A percentile compares a stretch with the other conserved stretches of the same genome.
Evolutionary conservation across 2,797 vertebrate species (phyloP).

Genomic region (Gambusia yucatana): DNA sequence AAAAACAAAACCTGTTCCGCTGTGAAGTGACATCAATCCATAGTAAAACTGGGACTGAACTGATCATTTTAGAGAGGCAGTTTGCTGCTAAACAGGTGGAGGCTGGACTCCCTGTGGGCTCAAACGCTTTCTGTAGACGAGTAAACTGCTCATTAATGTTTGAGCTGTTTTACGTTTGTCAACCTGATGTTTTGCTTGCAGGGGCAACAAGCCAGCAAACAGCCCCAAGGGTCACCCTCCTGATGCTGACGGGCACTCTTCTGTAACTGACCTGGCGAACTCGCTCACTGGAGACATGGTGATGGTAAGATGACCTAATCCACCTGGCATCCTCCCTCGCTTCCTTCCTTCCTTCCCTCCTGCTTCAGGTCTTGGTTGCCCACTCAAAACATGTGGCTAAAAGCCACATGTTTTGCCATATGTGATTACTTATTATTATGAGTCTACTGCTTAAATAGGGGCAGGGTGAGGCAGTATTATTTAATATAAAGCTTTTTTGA

Average conservation of each 20-base stretch:
- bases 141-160: constrained; percentile 47
- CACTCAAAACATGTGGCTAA: too few species aligned
- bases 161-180: constrained; percentile 27
- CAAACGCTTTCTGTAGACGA: constrained; percentile 62
- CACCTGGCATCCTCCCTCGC: neutral
- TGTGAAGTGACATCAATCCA: constrained; percentile 66
- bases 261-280: constrained; percentile 96
- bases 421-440: too few species aligned
- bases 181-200: constrained; percentile 72
- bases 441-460: too few species aligned
- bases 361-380: too few species aligned
- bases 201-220: constrained; percentile 90
- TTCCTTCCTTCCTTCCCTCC: too few species aligned
- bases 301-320: constrained; percentile 86
- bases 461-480: too few species aligned
- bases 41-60: constrained; percentile 59
- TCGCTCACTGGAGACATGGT: constrained; percentile 99
- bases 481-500: too few species aligned
- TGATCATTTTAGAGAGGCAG: constrained; percentile 51
- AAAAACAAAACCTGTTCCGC: constrained; percentile 36
- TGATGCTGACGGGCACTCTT: constrained; percentile 90
- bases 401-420: too few species aligned
- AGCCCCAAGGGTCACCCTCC: constrained; percentile 91
- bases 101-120: constrained; percentile 62
- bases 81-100: constrained; percentile 60